Evolutionary conservation across 2,888 invertebrate species (phyloP).

Genomic region (Melinaea marsaeus): DNA sequence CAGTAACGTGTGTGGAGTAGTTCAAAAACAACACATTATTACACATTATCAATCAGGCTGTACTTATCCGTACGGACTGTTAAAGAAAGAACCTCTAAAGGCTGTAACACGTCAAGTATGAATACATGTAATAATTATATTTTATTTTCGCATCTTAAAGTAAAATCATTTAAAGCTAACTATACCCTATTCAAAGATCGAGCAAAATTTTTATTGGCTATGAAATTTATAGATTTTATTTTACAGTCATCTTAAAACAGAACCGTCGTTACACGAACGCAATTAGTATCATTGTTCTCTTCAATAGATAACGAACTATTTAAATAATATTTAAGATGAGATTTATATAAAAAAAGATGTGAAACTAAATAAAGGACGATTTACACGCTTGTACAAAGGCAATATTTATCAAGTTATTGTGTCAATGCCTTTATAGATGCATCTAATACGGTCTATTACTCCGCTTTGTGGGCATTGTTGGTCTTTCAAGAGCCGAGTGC

Average conservation of each 20-base stretch:
- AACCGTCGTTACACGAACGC: neutral
- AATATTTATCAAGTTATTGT: slow-evolving; percentile 66
- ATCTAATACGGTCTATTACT: slow-evolving; percentile 62
- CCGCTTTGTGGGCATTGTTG: slow-evolving; percentile 52
- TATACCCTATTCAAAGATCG: slow-evolving; percentile 44
- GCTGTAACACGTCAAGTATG: slow-evolving; percentile 41
- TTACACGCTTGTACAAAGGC: slow-evolving; percentile 30
- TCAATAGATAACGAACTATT: slow-evolving; percentile 2
- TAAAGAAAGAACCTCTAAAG: slow-evolving; percentile 54
- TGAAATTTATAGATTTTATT: slow-evolving; percentile 12
- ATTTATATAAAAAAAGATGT: slow-evolving; percentile 12
- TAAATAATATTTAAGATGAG: neutral
- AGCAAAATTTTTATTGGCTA: slow-evolving; percentile 25
- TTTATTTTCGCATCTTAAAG: slow-evolving; percentile 55
- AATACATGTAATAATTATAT: slow-evolving; percentile 53
- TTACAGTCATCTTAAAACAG: neutral
- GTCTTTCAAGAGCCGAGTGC: slow-evolving; percentile 47
- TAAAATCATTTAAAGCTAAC: slow-evolving; percentile 43
- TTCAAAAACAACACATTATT: slow-evolving; percentile 17
- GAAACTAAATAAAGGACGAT: slow-evolving; percentile 19
- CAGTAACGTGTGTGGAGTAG: slow-evolving; percentile 3
- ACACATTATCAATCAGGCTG: slow-evolving; percentile 25
- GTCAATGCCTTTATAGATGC: slow-evolving; percentile 52
- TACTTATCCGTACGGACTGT: slow-evolving; percentile 42
- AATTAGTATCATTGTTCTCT: slow-evolving; percentile 4